phyloP scores from a whole-genome alignment of 2,888 invertebrate species.

The Cryptocheilus praepositus region DNA sequence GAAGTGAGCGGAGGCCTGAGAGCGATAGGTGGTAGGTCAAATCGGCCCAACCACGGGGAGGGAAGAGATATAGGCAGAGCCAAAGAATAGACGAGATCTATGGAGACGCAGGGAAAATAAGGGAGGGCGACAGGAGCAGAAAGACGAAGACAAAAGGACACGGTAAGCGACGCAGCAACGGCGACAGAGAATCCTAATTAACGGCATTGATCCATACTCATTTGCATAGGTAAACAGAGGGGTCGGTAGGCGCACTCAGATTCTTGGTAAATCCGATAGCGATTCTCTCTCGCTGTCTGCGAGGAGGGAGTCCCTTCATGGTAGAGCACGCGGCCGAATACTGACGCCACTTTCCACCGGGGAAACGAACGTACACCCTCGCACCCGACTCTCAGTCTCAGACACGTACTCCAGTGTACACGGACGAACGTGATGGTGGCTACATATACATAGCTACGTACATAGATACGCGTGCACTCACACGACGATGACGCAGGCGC shows the following conservation, averaged over 20 bases:
- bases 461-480: slow-evolving; percentile 9
- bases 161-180: slow-evolving; percentile 15
- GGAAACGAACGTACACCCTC: slow-evolving; percentile 20
- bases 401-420: slow-evolving; percentile 8
- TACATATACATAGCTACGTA: background rate
- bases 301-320: slow-evolving; percentile 25
- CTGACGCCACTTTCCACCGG: slow-evolving; percentile 35
- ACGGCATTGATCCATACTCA: slow-evolving; percentile 60
- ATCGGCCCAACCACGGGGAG: slow-evolving; percentile 5
- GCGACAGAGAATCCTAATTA: slow-evolving; percentile 62
- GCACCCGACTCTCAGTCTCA: slow-evolving; percentile 3
- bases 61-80: slow-evolving; percentile 27
- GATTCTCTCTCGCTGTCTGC: slow-evolving; percentile 30
- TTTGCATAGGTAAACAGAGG: slow-evolving; percentile 65
- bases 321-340: slow-evolving; percentile 20
- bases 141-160: slow-evolving; percentile 3
- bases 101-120: slow-evolving; percentile 29
- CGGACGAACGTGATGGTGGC: slow-evolving; percentile 1
- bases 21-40: slow-evolving; percentile 25
- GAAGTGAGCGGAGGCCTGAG: slow-evolving; percentile 33
- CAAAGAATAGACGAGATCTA: slow-evolving; percentile 16
- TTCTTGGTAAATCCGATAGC: slow-evolving; percentile 56
- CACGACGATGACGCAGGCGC: slow-evolving; percentile 17
- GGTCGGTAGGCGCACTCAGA: slow-evolving; percentile 49
- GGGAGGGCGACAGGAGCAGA: slow-evolving; percentile 34